Evolutionary conservation across 1,140 invertebrate genomes (phyloP).

Genomic region (Camponotus floridanus): DNA sequence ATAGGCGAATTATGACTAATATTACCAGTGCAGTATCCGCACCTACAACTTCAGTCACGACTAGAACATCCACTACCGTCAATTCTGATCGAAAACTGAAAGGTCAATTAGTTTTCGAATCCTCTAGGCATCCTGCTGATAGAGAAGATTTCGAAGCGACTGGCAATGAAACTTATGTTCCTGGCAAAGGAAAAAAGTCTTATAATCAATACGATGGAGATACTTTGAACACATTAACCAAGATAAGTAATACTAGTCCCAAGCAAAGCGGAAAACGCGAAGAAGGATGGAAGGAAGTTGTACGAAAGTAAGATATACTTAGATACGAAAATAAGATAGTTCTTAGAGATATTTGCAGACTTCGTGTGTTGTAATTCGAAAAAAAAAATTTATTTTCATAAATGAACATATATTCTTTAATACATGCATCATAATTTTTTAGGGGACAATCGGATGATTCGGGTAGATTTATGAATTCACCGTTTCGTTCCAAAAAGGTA

Average conservation of each 20-base stretch:
- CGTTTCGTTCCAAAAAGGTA: conserved; percentile 91
- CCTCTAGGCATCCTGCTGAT: conserved; percentile 89
- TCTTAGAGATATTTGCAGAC: background rate
- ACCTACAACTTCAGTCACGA: conserved; percentile 64
- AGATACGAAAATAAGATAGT: too few species aligned
- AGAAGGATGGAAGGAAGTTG: conserved; percentile 99
- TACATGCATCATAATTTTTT: background rate
- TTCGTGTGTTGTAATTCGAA: background rate
- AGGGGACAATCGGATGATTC: conserved; percentile 85
- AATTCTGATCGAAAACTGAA: conserved; percentile 84
- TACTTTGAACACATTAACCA: conserved; percentile 77
- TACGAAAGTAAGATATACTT: conserved; percentile 89
- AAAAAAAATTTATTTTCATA: conserved; percentile 35
- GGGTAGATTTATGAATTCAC: conserved; percentile 85
- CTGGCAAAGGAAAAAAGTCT: conserved; percentile 87
- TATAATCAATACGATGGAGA: conserved; percentile 85
- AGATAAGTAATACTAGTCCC: conserved; percentile 87
- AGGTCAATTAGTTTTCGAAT: conserved; percentile 87
- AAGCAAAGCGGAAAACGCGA: conserved; percentile 93
- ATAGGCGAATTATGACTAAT: conserved; percentile 74
- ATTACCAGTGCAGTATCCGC: conserved; percentile 62
- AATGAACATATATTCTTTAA: background rate
- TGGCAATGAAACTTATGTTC: conserved; percentile 88
- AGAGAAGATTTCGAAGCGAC: conserved; percentile 90
- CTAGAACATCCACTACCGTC: conserved; percentile 65